These are phyloP conservation scores for Grantiella picta DNA, from an alignment of 2,113 vertebrate species.

Conservation along the genomic window DNA sequence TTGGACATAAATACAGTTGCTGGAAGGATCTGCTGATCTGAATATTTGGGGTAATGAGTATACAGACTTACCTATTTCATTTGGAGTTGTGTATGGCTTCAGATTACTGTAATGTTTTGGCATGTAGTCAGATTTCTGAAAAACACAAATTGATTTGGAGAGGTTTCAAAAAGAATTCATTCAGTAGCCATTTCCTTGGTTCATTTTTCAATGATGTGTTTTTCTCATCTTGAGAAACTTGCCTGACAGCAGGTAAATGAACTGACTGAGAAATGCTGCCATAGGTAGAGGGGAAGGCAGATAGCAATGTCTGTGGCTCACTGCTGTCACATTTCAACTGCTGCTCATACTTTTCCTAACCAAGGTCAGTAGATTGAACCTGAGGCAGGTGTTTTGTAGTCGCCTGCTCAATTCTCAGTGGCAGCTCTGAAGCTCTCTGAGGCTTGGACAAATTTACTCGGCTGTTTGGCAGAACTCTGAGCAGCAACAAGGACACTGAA, in stretches of 20 bases:
- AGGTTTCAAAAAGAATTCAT: background rate
- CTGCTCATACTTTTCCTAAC: background rate
- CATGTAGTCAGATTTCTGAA: background rate
- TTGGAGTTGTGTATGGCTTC: background rate
- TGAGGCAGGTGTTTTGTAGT: background rate
- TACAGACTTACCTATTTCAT: background rate
- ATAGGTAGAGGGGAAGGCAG: background rate
- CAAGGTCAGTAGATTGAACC: background rate
- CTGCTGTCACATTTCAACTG: background rate
- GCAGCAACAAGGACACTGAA: background rate
- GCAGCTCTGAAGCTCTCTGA: background rate
- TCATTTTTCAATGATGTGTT: background rate
- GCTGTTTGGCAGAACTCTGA: background rate
- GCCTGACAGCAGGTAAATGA: background rate
- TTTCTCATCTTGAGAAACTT: background rate
- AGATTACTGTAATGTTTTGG: background rate
- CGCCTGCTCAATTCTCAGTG: background rate
- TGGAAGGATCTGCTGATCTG: background rate
- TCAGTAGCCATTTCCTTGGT: background rate
- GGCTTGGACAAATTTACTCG: background rate
- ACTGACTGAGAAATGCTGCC: background rate
- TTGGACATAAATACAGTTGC: background rate
- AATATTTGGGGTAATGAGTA: background rate
- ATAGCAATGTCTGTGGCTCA: accelerated
- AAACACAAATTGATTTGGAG: background rate